phyloP scores from a whole-genome alignment of 2,888 invertebrate species.

The Nephrotoma appendiculata region DNA sequence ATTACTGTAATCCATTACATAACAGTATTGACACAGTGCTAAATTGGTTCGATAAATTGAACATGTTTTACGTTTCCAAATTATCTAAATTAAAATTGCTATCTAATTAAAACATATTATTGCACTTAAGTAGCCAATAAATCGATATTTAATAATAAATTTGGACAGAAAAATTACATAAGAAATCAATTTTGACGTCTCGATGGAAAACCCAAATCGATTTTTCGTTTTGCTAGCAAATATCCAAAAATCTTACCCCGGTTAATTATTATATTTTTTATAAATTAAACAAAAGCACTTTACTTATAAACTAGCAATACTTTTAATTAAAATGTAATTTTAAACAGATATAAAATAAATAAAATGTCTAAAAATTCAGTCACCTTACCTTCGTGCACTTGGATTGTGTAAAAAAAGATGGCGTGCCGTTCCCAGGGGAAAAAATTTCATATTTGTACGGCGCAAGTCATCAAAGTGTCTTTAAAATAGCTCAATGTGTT shows the following conservation, averaged over 20 bases:
- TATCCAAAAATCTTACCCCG: not conserved
- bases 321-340: not conserved
- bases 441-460: not conserved
- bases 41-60: not conserved
- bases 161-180: not conserved
- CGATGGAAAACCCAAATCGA: not conserved
- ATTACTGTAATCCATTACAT: not conserved
- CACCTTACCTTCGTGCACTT: not conserved
- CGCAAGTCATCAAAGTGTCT: not conserved
- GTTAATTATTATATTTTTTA: not conserved
- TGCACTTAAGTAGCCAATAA: not conserved
- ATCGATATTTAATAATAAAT: not conserved
- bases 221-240: not conserved
- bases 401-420: not conserved
- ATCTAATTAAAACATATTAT: not conserved
- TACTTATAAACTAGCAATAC: not conserved
- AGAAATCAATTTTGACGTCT: not conserved
- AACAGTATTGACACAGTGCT: not conserved
- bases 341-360: not conserved
- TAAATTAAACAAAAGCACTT: not conserved
- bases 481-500: not conserved
- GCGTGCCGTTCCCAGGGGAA: not conserved
- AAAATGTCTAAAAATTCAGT: not conserved
- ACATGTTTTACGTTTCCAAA: not conserved
- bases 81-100: not conserved